Evolutionary conservation across 2,797 vertebrate genomes (phyloP).

Genomic region (Peromyscus attwateri): DNA sequence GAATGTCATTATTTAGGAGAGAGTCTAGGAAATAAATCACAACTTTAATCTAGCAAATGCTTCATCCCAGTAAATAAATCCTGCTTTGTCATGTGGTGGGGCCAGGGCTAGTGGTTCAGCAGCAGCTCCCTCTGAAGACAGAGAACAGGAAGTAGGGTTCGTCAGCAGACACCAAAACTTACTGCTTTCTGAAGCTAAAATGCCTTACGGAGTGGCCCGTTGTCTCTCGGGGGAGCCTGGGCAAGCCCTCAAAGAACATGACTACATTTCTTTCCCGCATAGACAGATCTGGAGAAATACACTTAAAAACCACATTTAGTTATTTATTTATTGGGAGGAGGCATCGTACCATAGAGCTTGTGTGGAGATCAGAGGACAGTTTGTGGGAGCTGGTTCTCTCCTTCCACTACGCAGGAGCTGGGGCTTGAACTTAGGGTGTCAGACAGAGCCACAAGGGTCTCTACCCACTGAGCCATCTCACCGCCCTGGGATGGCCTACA

Average conservation of each 20-base stretch:
- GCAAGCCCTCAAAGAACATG: neutral
- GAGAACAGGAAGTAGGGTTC: neutral
- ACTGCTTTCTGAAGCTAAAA: neutral
- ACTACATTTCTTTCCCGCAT: neutral
- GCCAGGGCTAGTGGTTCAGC: accelerated
- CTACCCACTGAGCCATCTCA: neutral
- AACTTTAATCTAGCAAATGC: neutral
- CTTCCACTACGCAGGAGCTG: too few relatives aligned
- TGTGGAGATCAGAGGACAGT: neutral
- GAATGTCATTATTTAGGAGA: neutral
- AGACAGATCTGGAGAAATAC: neutral
- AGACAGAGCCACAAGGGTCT: neutral
- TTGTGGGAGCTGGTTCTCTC: neutral
- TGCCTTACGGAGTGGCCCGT: accelerated
- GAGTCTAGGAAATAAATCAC: neutral
- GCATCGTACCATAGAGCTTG: neutral
- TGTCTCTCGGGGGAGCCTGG: too few relatives aligned
- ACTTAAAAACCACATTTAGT: neutral
- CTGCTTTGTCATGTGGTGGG: neutral
- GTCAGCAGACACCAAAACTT: neutral
- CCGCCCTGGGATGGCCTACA: too few relatives aligned
- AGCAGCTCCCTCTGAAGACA: neutral
- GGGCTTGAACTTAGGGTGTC: neutral
- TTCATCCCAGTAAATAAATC: neutral
- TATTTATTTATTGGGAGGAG: neutral